Evolutionary conservation across 2,797 vertebrate genomes (phyloP).

Genomic region (Scolopax bukidnonensis): DNA sequence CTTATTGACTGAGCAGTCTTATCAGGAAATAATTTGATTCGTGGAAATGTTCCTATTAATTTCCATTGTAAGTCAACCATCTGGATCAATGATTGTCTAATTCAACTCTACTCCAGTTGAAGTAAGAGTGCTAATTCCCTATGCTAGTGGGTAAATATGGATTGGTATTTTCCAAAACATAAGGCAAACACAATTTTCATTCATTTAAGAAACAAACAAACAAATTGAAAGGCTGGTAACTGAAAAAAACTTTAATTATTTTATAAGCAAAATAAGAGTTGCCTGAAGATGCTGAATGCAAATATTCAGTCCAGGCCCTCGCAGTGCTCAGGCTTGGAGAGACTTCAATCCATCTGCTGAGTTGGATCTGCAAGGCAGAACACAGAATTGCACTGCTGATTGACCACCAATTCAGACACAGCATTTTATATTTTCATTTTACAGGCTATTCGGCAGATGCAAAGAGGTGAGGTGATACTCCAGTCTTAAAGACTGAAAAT

Average conservation of each 20-base stretch:
- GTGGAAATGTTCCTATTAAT: slow-evolving; percentile 37
- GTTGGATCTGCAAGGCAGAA: not conserved
- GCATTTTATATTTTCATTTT: not conserved
- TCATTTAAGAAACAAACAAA: slow-evolving; percentile 10
- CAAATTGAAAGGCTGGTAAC: not conserved
- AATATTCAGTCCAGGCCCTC: not conserved
- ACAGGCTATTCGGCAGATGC: not conserved
- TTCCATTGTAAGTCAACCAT: not conserved
- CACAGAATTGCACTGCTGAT: not conserved
- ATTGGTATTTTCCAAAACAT: not conserved
- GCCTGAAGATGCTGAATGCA: not conserved
- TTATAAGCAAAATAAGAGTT: not conserved
- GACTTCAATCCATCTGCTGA: not conserved
- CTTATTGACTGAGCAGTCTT: slow-evolving; percentile 32
- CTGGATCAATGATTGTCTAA: slow-evolving; percentile 44
- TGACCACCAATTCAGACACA: not conserved
- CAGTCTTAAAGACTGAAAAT: not conserved
- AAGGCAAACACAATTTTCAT: not conserved
- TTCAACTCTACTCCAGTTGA: slow-evolving; percentile 10
- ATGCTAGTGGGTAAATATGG: not conserved
- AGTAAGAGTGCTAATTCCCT: slow-evolving; percentile 21
- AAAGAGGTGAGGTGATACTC: not conserved
- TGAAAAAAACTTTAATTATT: not conserved
- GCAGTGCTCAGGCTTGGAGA: not conserved
- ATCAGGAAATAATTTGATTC: slow-evolving; percentile 49